Percentiles rank a stretch among this genome's conserved stretches.
phyloP scores from a whole-genome alignment of 2,888 invertebrate species.

The Choristoneura rosaceana region DNA sequence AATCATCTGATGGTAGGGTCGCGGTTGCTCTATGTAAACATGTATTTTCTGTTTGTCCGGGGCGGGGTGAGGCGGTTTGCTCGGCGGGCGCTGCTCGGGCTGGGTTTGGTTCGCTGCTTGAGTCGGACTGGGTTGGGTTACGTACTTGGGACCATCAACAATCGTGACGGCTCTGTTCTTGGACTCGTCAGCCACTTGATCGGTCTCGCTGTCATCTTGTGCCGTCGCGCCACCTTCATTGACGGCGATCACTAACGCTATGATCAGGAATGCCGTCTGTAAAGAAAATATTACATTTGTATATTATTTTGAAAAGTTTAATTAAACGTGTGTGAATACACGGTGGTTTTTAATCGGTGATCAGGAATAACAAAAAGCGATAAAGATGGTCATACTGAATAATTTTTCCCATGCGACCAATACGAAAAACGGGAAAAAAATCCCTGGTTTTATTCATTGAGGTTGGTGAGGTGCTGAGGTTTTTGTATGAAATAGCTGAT shows the following conservation, averaged over 20 bases:
- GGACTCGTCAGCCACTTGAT: conserved; percentile 75
- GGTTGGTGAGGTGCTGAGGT: too few species aligned
- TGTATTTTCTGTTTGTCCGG: conserved; percentile 58
- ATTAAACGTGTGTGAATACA: too few species aligned
- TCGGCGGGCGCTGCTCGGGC: conserved; percentile 65
- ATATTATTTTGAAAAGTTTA: neutral
- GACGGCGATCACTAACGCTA: conserved; percentile 79
- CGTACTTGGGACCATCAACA: conserved; percentile 67
- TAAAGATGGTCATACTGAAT: too few species aligned
- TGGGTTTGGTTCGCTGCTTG: conserved; percentile 56
- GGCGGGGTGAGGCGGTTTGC: conserved; percentile 67
- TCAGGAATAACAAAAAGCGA: too few species aligned
- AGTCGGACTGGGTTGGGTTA: conserved; percentile 47
- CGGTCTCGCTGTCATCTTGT: conserved; percentile 61
- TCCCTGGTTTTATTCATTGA: too few species aligned
- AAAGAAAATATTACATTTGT: conserved; percentile 49
- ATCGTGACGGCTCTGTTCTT: conserved; percentile 67
- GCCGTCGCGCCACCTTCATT: conserved; percentile 71
- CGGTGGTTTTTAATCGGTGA: too few species aligned
- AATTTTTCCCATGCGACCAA: too few species aligned
- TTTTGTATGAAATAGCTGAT: too few species aligned
- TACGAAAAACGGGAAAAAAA: too few species aligned
- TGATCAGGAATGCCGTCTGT: conserved; percentile 81
- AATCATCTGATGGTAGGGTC: conserved; percentile 56
- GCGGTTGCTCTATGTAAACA: conserved; percentile 58